Base-by-base conservation (phyloP, 2,888 invertebrate species). In the Malachius bipustulatus region DNA sequence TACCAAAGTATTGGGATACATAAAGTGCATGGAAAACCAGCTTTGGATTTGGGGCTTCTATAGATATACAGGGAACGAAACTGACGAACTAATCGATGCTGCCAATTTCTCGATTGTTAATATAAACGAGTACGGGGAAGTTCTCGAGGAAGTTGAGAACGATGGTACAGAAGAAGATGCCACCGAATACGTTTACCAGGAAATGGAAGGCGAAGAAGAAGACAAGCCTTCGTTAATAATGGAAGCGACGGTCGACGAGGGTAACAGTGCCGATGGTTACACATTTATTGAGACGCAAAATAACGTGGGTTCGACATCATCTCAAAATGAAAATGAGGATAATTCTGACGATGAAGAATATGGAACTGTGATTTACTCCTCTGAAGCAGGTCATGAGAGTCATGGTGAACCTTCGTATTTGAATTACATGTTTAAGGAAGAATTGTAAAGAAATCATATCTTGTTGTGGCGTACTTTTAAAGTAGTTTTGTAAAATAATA, bases 11-110 rank as follows among this genome's bases (percentile, higher is more conserved):
- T 43, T 59, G 27, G 58, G 59, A 3, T 61, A 60, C 35, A 57
- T 61, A 28, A 59, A 59, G 36, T 59, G 59, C 30, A 59, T 60
- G 61, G 61, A 61, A 36, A 60, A 59, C 39, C 61, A 61, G 44
- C 37, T 61, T 27, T 61, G 61, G 60, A 60, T 61, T 36, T 61
- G 61, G 61, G 61, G 61, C 8, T 59, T 56, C 36, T 60, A 61
- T 42, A 41, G 57, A 16, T 58, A 49, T 30, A 31, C 30, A 34
- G 56, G 55, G 1, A 51, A 50, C 4, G 42, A 43, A 6, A 48
- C 48, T 14, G 57, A 59, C 19, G 49, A 52, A 30, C 39, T 60
- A 11, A 59, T 60, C n/a, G 52, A 54, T 32, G 56, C 55, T 4
- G 35, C 45, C 2, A 55, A 57, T 42, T 59, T 58, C 38, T 54